A percentile compares a stretch with the other conserved stretches of the same genome.
phyloP scores from a whole-genome alignment of 2,113 vertebrate genomes.

The Plecotus auritus region DNA sequence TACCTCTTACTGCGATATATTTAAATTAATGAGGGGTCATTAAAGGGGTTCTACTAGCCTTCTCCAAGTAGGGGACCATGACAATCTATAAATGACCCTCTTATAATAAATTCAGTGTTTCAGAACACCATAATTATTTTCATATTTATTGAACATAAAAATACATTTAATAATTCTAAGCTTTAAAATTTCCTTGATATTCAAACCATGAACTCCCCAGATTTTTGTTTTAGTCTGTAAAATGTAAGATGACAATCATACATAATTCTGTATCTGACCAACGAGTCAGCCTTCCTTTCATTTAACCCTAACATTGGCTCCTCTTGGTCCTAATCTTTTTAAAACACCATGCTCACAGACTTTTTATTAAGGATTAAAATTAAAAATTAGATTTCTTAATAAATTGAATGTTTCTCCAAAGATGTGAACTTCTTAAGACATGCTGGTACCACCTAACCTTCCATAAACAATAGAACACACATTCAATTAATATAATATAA shows the following conservation, averaged over 20 bases:
- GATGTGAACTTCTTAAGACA: background rate
- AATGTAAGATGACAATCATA: background rate
- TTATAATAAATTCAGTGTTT: background rate
- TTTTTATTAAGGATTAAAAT: background rate
- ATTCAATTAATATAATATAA: background rate
- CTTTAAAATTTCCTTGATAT: background rate
- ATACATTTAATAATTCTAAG: background rate
- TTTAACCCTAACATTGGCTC: background rate
- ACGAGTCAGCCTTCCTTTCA: background rate
- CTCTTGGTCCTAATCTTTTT: background rate
- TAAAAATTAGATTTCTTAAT: background rate
- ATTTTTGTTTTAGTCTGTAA: background rate
- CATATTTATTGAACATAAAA: background rate
- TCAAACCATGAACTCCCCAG: background rate
- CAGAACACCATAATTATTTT: background rate
- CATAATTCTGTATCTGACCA: background rate
- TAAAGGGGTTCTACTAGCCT: background rate
- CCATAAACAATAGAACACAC: constrained; percentile 23
- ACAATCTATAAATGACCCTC: background rate
- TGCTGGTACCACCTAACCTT: background rate
- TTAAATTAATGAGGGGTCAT: background rate
- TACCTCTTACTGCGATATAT: background rate
- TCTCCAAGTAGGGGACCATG: background rate
- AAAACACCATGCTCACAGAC: background rate
- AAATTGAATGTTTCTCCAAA: background rate